phyloP scores from a whole-genome alignment of 1,140 invertebrate species.

The Drosophila rhopaloa region DNA sequence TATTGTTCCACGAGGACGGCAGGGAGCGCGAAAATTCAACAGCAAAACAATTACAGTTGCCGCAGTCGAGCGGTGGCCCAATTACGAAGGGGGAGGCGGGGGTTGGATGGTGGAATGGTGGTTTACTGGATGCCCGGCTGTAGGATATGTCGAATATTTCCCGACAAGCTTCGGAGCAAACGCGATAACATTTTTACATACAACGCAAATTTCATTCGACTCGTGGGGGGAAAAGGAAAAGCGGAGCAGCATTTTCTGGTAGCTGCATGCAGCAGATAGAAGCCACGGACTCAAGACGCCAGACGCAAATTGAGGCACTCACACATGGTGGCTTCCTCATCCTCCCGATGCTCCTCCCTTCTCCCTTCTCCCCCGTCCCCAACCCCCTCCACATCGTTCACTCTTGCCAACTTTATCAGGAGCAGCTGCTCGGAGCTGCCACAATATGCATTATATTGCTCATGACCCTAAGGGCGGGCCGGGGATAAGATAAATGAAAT shows the following conservation, averaged over 20 bases:
- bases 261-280: constrained; percentile 30
- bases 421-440: constrained; percentile 48
- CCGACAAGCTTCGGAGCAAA: constrained; percentile 58
- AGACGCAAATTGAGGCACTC: constrained; percentile 44
- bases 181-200: constrained; percentile 78
- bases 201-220: constrained; percentile 64
- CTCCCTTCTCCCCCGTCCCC: background rate
- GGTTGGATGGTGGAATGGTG: constrained; percentile 5
- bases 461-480: constrained; percentile 63
- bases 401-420: constrained; percentile 27
- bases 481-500: constrained; percentile 76
- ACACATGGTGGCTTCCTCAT: constrained; percentile 28
- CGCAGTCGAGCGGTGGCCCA: constrained; percentile 60
- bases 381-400: too few relatives aligned
- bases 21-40: constrained; percentile 54
- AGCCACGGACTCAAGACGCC: constrained; percentile 17
- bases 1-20: constrained; percentile 31
- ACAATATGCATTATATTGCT: constrained; percentile 67
- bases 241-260: constrained; percentile 31
- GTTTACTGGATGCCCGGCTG: constrained; percentile 14
- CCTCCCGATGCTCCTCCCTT: background rate
- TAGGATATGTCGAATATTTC: constrained; percentile 63
- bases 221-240: constrained; percentile 3
- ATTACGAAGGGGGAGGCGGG: constrained; percentile 38
- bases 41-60: constrained; percentile 77